A percentile compares a stretch with the other conserved stretches of the same genome.
Evolutionary conservation across 1,140 invertebrate genomes (phyloP).

Genomic region (Drosophila leontia): DNA sequence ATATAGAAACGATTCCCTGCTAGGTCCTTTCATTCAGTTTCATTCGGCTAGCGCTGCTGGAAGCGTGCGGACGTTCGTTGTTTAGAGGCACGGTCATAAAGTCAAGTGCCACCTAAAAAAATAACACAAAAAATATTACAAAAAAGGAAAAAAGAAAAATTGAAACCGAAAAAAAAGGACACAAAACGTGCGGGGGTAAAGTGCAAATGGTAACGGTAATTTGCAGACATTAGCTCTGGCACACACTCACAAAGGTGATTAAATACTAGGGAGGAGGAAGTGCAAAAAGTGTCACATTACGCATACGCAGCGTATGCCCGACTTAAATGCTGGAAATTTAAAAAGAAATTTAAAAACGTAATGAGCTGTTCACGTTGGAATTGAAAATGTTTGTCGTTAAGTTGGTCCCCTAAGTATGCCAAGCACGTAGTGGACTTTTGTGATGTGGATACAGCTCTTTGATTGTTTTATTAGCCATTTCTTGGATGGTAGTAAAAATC

Average conservation of each 20-base stretch:
- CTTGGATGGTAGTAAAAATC: background rate
- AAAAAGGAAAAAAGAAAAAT: constrained; percentile 46
- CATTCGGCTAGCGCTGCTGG: constrained; percentile 72
- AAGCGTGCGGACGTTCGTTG: constrained; percentile 74
- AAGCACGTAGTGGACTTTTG: constrained; percentile 41
- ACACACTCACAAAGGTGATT: constrained; percentile 59
- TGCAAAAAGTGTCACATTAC: constrained; percentile 60
- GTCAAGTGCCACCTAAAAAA: constrained; percentile 59
- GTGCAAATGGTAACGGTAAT: constrained; percentile 67
- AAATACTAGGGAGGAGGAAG: constrained; percentile 44
- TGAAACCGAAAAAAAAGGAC: constrained; percentile 29
- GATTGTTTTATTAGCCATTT: constrained; percentile 60
- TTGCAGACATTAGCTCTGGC: constrained; percentile 72
- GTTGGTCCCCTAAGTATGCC: constrained; percentile 21
- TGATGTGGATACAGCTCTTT: constrained; percentile 48
- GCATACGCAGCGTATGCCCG: constrained; percentile 69
- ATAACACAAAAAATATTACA: constrained; percentile 29
- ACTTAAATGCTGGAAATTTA: constrained; percentile 55
- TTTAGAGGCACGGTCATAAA: constrained; percentile 59
- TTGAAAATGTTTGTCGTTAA: constrained; percentile 42
- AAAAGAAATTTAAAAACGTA: constrained; percentile 48
- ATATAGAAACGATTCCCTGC: constrained; percentile 36
- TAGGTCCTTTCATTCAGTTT: constrained; percentile 73
- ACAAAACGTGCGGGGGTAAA: constrained; percentile 36
- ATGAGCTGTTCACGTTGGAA: constrained; percentile 48